These are phyloP conservation scores for Argentina silus DNA, from an alignment of 2,797 vertebrate genomes.

Conservation along the genomic window DNA sequence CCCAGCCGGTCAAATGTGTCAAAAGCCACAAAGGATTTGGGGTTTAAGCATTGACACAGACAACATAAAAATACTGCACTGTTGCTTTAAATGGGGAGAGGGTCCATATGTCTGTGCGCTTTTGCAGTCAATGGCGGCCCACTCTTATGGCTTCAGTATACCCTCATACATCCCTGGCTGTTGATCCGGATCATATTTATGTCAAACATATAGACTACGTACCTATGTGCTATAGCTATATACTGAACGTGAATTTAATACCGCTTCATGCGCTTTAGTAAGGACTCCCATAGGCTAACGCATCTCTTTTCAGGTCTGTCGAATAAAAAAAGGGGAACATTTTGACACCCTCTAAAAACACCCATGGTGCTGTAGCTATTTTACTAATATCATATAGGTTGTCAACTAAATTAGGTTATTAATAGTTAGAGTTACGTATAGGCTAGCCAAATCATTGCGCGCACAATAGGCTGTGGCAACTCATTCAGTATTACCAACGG, in stretches of 20 bases:
- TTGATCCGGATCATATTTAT: constrained; percentile 14
- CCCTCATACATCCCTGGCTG: constrained; percentile 36
- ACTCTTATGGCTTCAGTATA: constrained; percentile 53
- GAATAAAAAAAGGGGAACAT: too few species aligned
- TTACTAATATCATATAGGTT: too few species aligned
- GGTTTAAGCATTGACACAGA: constrained; percentile 35
- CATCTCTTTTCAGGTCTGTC: neutral
- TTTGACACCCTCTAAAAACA: neutral
- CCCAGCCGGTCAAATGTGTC: neutral
- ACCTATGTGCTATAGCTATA: constrained; percentile 14
- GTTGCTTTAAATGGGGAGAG: constrained; percentile 74
- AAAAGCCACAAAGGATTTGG: neutral
- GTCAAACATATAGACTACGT: constrained; percentile 29
- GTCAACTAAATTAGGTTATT: too few species aligned
- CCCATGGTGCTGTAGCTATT: neutral
- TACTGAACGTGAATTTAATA: constrained; percentile 19
- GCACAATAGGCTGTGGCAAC: neutral
- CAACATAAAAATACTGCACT: constrained; percentile 52
- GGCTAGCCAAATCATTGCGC: neutral
- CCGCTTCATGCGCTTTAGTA: neutral
- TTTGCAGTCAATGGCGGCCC: constrained; percentile 77
- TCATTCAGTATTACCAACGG: neutral
- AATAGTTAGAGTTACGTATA: too few species aligned
- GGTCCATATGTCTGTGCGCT: constrained; percentile 61
- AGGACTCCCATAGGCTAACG: neutral